Evolutionary conservation across 2,888 invertebrate genomes (phyloP).

Genomic region (Trichacis sp.): DNA sequence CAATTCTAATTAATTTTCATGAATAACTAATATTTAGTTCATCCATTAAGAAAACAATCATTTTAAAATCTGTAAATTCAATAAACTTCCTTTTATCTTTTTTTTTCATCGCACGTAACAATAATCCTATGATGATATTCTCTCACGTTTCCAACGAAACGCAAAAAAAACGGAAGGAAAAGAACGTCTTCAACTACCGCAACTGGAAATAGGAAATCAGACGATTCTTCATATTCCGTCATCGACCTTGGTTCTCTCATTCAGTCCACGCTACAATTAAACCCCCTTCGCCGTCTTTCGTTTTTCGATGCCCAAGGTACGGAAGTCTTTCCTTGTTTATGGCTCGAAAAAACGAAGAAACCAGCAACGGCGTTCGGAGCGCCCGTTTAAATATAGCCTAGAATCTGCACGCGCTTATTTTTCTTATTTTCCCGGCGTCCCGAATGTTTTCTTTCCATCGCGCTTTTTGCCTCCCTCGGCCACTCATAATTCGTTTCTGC

Average conservation of each 20-base stretch:
- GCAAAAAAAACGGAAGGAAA: too few species aligned
- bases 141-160: too few species aligned
- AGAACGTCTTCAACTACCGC: not conserved
- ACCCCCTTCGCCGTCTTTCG: constrained; percentile 10
- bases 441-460: constrained; percentile 14
- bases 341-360: constrained; percentile 42
- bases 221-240: constrained; percentile 1
- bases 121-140: too few species aligned
- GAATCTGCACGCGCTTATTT: constrained; percentile 44
- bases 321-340: constrained; percentile 31
- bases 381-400: constrained; percentile 60
- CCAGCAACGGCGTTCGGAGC: constrained; percentile 50
- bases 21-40: too few species aligned
- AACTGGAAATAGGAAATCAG: not conserved
- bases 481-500: constrained; percentile 1
- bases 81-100: too few species aligned
- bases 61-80: too few species aligned
- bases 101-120: too few species aligned
- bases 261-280: constrained; percentile 9
- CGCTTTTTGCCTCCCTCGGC: not conserved
- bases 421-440: constrained; percentile 17
- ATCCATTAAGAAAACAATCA: too few species aligned
- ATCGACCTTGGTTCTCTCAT: not conserved
- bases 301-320: constrained; percentile 11
- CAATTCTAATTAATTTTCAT: too few species aligned